A percentile compares a stretch with the other conserved stretches of the same genome.
Evolutionary conservation across 2,113 vertebrate genomes (phyloP).

Genomic region (Phasianus colchicus): DNA sequence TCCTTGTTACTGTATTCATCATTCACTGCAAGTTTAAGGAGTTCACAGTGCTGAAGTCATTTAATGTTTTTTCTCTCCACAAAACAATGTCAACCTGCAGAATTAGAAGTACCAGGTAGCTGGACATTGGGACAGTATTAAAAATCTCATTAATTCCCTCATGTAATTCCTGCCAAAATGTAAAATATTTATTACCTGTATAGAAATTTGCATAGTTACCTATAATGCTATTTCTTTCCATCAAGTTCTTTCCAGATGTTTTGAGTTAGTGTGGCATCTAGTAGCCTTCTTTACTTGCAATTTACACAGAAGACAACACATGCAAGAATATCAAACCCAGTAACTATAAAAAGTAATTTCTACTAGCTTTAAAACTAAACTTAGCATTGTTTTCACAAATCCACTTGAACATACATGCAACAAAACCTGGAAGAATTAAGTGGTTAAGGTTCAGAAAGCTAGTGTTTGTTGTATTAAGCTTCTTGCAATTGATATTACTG

Average conservation of each 20-base stretch:
- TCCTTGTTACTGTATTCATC: constrained; percentile 33
- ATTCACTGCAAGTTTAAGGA: constrained; percentile 1
- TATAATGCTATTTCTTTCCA: constrained; percentile 63
- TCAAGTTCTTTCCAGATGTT: constrained; percentile 43
- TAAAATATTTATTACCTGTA: constrained; percentile 62
- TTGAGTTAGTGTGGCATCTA: background rate
- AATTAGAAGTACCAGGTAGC: constrained; percentile 26
- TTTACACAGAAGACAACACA: constrained; percentile 27
- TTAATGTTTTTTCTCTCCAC: constrained; percentile 22
- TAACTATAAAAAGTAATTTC: constrained; percentile 17
- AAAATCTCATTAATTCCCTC: constrained; percentile 51
- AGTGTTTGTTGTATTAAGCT: background rate
- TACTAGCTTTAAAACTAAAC: background rate
- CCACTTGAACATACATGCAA: constrained; percentile 30
- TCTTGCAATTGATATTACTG: background rate
- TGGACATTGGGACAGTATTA: constrained; percentile 44
- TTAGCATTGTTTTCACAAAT: constrained; percentile 42
- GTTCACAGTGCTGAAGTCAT: background rate
- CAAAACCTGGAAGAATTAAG: constrained; percentile 63
- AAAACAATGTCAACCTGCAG: constrained; percentile 14
- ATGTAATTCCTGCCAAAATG: constrained; percentile 18
- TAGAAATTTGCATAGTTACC: constrained; percentile 71
- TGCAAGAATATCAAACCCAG: background rate
- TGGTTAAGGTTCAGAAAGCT: constrained; percentile 39
- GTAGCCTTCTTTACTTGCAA: background rate